These are phyloP conservation scores for Diorhabda elongata DNA, from an alignment of 1,140 invertebrate genomes.

Conservation along the genomic window DNA sequence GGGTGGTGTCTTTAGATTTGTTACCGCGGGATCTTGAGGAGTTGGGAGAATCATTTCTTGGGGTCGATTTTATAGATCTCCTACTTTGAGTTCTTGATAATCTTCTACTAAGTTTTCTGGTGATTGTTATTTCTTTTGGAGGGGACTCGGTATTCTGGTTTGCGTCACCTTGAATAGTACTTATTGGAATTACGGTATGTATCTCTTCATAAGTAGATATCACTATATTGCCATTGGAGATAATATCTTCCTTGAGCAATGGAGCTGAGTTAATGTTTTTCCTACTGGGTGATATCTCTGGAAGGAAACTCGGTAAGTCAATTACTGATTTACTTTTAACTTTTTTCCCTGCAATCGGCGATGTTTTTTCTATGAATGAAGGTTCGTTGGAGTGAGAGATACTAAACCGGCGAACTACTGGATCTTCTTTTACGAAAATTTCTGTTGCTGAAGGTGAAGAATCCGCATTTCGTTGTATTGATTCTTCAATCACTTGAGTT, in stretches of 20 bases:
- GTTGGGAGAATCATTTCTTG: constrained; percentile 16
- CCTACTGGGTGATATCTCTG: constrained; percentile 28
- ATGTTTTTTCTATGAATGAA: background rate
- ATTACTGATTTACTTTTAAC: constrained; percentile 31
- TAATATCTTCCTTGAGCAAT: constrained; percentile 32
- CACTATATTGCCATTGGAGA: constrained; percentile 12
- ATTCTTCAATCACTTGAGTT: constrained; percentile 16
- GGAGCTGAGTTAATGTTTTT: constrained; percentile 41
- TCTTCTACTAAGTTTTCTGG: constrained; percentile 24
- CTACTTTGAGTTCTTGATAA: constrained; percentile 22
- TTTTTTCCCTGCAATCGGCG: constrained; percentile 5
- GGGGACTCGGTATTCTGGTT: background rate
- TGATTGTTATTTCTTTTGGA: constrained; percentile 12
- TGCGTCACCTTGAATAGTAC: background rate
- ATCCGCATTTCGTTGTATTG: constrained; percentile 8
- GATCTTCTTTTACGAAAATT: background rate
- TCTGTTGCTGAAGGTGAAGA: background rate
- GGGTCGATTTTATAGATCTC: constrained; percentile 24
- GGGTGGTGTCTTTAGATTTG: constrained; percentile 59
- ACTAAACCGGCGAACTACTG: constrained; percentile 8
- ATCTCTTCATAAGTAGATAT: constrained; percentile 3
- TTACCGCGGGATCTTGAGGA: constrained; percentile 40
- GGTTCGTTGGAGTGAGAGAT: constrained; percentile 7
- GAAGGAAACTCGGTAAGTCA: constrained; percentile 29
- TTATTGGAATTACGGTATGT: constrained; percentile 1